phyloP scores from a whole-genome alignment of 2,888 invertebrate species.

The Perdita meconis region DNA sequence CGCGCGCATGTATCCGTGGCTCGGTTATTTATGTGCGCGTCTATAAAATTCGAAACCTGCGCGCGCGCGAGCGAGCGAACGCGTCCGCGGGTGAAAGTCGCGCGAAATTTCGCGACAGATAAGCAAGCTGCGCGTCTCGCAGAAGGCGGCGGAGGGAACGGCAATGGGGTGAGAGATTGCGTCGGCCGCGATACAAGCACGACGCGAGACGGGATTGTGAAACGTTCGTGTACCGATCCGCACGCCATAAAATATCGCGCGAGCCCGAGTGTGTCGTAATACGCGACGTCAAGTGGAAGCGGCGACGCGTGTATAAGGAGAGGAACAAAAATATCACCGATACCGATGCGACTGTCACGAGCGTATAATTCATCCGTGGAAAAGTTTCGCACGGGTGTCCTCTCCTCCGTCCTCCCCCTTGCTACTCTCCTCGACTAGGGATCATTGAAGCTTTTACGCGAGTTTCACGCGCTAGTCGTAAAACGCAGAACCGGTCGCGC shows the following conservation, averaged over 20 bases:
- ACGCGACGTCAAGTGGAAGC: constrained; percentile 55
- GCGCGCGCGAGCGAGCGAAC: constrained; percentile 13
- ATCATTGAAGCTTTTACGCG: constrained; percentile 57
- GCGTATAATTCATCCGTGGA: constrained; percentile 55
- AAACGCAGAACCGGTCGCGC: constrained; percentile 37
- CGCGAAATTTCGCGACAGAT: constrained; percentile 58
- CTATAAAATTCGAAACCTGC: constrained; percentile 42
- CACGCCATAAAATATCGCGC: constrained; percentile 57
- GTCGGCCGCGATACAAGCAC: constrained; percentile 34
- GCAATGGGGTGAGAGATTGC: constrained; percentile 20
- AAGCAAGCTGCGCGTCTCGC: constrained; percentile 29
- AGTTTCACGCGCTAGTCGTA: constrained; percentile 46
- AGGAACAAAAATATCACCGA: constrained; percentile 52
- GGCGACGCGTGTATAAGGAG: constrained; percentile 48
- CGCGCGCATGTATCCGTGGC: not conserved
- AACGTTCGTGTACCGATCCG: constrained; percentile 37
- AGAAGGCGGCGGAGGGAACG: not conserved
- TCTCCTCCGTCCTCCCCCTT: not conserved
- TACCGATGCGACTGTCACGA: constrained; percentile 46
- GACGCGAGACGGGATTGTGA: constrained; percentile 37
- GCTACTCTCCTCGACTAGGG: constrained; percentile 40
- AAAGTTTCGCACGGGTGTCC: constrained; percentile 47
- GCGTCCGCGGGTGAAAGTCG: constrained; percentile 49
- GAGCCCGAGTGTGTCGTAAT: constrained; percentile 60
- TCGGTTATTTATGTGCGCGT: constrained; percentile 25